Conservation (phyloP, 2,888 invertebrate genomes). For the Gandaritis pyraliata region DNA sequence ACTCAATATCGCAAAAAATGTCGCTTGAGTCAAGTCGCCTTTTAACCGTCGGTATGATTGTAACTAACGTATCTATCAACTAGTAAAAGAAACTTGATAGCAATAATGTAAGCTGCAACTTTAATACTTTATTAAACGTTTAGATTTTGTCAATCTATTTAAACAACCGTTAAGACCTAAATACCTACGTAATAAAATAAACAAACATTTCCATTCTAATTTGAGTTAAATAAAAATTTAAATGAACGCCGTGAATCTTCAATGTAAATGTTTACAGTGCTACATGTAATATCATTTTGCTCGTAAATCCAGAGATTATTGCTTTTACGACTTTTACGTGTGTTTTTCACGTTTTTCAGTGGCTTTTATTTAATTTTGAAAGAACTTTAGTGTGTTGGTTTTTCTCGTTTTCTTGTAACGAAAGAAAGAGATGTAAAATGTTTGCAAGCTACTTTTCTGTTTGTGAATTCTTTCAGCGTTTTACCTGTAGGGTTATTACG, state of each 20-base stretch:
- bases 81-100: no score
- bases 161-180: no score
- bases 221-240: constrained; percentile 24
- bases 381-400: not conserved
- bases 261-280: constrained; percentile 34
- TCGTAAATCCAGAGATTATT: constrained; percentile 38
- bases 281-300: constrained; percentile 41
- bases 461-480: not conserved
- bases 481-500: not conserved
- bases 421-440: constrained; percentile 4
- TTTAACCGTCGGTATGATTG: no score
- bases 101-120: no score
- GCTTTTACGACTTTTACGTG: constrained; percentile 35
- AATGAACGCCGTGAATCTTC: constrained; percentile 16
- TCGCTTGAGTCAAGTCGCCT: no score
- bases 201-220: constrained; percentile 5
- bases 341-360: constrained; percentile 26
- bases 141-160: no score
- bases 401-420: not conserved
- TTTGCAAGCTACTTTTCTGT: not conserved
- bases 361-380: constrained; percentile 22
- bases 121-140: no score
- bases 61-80: no score
- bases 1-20: no score
- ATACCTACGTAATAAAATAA: no score